Base-by-base conservation (phyloP, 2,113 vertebrate genomes). In the Nettapus auritus region DNA sequence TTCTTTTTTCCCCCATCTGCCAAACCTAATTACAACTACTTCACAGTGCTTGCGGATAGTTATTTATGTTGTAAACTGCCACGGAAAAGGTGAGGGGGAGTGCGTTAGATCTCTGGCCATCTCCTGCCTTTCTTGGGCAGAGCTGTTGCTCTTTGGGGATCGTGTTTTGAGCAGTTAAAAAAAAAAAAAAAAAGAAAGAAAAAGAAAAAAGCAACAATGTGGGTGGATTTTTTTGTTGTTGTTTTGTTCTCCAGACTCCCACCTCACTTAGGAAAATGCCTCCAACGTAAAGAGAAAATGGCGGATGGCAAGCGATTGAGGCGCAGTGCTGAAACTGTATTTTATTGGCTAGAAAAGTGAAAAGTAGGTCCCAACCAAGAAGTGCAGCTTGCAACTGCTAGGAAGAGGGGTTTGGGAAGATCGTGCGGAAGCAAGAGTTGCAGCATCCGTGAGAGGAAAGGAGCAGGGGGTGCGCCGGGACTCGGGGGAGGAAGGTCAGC, bases 381-480 rank as follows among this genome's bases (percentile, higher is more conserved):
- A 68, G 50, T 3, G 22, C 82, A 36, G 57, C 53, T 64, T 52
- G 52, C 13, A 66, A 56, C 46, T 80, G 73, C 68, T 85, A 8
- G 69, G 84, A 83, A 69, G 42, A 80, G 89, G 20, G 89, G 66
- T 90, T 93, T 82, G 73, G 87, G 75, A 88, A 86, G 79, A 94
- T 89, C 64, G 22, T n/a, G 31, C 70, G 93, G 94, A 90, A 90
- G 71, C 67, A 71, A 80, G 85, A 85, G 86, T 88, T 90, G 88
- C 69, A 0, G 1, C 85, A 40, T 88, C 89, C 59, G 13, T 8
- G n/a, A 15, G 74, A 94, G 96, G 96, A 97, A 97, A 44, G 46
- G 78, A 55, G 89, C 93, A 34, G 68, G 90, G 66, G 33, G 36
- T 2, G 3, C 70, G 80, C 46, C 0, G 6, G 75, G 85, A 62